phyloP scores from a whole-genome alignment of 2,113 vertebrate genomes.

The Myotis davidii region DNA sequence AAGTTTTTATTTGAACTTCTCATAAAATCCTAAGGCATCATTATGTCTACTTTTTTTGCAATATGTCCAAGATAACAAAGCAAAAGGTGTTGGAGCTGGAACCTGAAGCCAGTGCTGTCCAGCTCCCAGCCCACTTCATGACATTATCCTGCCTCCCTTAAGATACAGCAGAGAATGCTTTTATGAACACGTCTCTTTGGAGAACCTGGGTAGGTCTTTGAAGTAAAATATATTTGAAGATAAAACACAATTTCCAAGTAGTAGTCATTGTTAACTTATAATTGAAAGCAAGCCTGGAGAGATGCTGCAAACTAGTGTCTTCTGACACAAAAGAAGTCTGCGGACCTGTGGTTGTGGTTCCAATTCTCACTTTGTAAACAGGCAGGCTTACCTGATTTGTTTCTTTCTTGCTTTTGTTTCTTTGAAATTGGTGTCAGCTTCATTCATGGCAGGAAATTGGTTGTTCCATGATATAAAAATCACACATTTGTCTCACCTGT shows the following conservation, averaged over 20 bases:
- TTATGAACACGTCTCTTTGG: background rate
- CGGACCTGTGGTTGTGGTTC: background rate
- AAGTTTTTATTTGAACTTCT: background rate
- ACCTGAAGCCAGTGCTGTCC: background rate
- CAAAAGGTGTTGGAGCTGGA: background rate
- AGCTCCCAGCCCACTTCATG: background rate
- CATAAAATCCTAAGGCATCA: background rate
- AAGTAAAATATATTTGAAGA: conserved; percentile 49
- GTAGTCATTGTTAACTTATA: background rate
- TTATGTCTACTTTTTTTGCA: background rate
- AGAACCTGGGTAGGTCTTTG: background rate
- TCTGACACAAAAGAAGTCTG: background rate
- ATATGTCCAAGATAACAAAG: background rate
- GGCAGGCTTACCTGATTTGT: background rate
- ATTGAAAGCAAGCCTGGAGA: conserved; percentile 40
- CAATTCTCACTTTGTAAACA: conserved; percentile 47
- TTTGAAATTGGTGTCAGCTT: conserved; percentile 55
- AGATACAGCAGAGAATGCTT: background rate
- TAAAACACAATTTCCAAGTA: background rate
- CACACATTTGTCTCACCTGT: background rate
- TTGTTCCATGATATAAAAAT: conserved; percentile 14
- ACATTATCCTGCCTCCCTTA: background rate
- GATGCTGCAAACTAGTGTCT: background rate
- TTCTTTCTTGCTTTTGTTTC: conserved; percentile 36
- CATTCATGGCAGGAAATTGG: conserved; percentile 37